Evolutionary conservation across 2,797 vertebrate species (phyloP).

Genomic region (Diceros bicornis): DNA sequence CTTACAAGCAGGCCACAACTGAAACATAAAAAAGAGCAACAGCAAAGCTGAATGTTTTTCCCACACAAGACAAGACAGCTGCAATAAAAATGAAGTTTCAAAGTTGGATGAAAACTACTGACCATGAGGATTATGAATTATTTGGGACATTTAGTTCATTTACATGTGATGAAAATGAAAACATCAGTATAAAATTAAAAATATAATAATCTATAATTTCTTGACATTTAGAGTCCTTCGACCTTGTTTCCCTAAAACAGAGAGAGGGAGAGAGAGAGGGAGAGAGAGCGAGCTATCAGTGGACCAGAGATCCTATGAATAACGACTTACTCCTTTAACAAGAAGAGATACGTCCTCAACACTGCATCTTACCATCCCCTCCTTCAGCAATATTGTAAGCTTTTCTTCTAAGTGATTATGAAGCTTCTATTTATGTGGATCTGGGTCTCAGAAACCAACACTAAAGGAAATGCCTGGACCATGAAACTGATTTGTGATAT

Average conservation of each 20-base stretch:
- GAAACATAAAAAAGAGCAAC: neutral
- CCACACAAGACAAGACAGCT: neutral
- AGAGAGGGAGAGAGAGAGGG: no score
- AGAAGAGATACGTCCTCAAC: neutral
- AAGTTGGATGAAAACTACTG: slow-evolving; percentile 1
- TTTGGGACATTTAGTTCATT: neutral
- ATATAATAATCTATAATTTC: neutral
- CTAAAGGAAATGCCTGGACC: neutral
- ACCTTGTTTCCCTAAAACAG: neutral
- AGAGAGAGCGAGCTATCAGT: neutral
- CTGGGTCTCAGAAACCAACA: slow-evolving; percentile 19
- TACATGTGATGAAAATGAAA: neutral
- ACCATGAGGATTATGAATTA: neutral
- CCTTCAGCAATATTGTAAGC: neutral
- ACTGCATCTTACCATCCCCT: no score
- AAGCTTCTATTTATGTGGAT: neutral
- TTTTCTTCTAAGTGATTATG: neutral
- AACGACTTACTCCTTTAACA: neutral
- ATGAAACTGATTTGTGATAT: slow-evolving; percentile 1
- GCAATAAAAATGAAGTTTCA: neutral
- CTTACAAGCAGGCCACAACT: neutral
- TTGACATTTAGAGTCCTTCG: neutral
- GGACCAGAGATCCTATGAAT: neutral
- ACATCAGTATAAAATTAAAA: slow-evolving; percentile 37
- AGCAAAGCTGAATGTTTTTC: neutral